A percentile compares a stretch with the other conserved stretches of the same genome.
These are phyloP conservation scores for Tenthredo livida DNA, from an alignment of 2,888 invertebrate genomes.

Conservation along the genomic window DNA sequence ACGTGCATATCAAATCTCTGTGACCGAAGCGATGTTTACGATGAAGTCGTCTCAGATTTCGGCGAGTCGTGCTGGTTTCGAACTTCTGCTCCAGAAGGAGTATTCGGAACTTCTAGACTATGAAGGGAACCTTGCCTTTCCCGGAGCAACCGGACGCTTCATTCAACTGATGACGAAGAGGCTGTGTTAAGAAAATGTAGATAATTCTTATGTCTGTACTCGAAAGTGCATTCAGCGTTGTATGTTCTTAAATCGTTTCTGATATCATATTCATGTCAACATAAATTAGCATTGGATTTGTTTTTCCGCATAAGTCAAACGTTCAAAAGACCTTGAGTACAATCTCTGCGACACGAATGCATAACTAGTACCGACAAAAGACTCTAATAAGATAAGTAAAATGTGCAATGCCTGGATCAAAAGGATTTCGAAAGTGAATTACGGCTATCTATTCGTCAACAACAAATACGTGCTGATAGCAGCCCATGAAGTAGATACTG, in stretches of 20 bases:
- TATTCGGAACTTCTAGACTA: not conserved
- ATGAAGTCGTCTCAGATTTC: conserved; percentile 26
- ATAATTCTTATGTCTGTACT: too few species aligned
- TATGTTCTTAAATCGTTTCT: too few species aligned
- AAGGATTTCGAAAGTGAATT: not conserved
- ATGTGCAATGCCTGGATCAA: not conserved
- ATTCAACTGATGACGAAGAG: not conserved
- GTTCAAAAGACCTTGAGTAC: not conserved
- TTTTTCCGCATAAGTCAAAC: not conserved
- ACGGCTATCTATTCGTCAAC: not conserved
- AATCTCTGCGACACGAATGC: conserved; percentile 3
- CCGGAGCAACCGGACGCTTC: not conserved
- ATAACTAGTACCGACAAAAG: not conserved
- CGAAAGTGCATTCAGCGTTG: too few species aligned
- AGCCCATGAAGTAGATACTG: not conserved
- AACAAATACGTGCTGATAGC: not conserved
- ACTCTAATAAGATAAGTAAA: not conserved
- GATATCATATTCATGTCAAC: too few species aligned
- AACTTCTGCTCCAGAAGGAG: not conserved
- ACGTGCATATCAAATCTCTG: not conserved
- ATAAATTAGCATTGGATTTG: not conserved
- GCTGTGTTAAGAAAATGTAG: not conserved
- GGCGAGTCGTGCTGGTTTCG: not conserved
- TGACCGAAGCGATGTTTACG: conserved; percentile 17
- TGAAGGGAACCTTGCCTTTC: not conserved